Evolutionary conservation across 2,888 invertebrate species (phyloP).

Genomic region (Phymatocera aterrima): DNA sequence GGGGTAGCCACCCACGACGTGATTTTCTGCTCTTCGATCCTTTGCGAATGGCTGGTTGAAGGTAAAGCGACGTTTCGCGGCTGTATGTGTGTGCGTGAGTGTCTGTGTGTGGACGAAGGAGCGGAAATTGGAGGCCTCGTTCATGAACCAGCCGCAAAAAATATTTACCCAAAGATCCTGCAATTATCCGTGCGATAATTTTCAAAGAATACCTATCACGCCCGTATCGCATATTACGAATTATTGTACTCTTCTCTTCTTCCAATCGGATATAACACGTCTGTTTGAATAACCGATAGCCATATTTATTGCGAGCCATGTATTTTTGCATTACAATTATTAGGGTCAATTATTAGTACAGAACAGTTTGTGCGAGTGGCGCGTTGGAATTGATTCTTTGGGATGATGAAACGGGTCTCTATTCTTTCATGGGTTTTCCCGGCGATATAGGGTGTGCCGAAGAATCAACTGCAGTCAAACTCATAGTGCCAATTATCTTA

Average conservation of each 20-base stretch:
- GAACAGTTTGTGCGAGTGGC: not conserved
- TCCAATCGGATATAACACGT: not conserved
- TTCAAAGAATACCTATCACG: not conserved
- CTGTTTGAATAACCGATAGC: not conserved
- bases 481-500: not conserved
- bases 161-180: not conserved
- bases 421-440: not conserved
- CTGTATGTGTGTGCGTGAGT: not conserved
- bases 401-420: conserved; percentile 12
- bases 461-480: not conserved
- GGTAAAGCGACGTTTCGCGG: too few species aligned
- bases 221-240: not conserved
- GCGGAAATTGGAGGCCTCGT: not conserved
- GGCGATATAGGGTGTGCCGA: not conserved
- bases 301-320: not conserved
- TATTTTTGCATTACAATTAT: conserved; percentile 24
- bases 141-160: not conserved
- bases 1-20: not conserved
- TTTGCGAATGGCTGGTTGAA: not conserved
- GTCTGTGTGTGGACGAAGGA: not conserved
- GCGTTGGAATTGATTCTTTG: not conserved
- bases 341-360: conserved; percentile 5
- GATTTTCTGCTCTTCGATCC: conserved; percentile 21
- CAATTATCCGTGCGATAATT: not conserved
- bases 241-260: not conserved